Evolutionary conservation across 2,113 vertebrate genomes (phyloP).

Genomic region (Limnothrissa miodon): DNA sequence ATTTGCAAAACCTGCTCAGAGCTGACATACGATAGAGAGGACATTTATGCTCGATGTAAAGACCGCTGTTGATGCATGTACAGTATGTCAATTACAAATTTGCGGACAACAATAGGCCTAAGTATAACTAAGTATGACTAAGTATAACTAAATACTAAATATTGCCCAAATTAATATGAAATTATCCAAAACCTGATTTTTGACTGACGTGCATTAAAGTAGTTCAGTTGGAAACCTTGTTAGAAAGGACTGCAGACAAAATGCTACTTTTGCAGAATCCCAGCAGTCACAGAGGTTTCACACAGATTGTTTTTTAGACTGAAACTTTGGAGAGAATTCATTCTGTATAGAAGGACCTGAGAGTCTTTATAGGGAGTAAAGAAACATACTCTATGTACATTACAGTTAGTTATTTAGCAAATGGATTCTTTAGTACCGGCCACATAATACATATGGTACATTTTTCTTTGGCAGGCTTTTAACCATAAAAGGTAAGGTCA

Average conservation of each 20-base stretch:
- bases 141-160: no score
- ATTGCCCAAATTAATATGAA: no score
- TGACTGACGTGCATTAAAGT: not conserved
- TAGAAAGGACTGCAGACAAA: not conserved
- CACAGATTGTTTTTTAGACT: not conserved
- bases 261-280: not conserved
- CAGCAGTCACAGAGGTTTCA: not conserved
- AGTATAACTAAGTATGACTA: no score
- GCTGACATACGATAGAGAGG: not conserved
- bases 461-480: not conserved
- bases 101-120: no score
- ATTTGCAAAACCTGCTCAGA: not conserved
- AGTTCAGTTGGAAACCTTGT: not conserved
- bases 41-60: not conserved
- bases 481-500: not conserved
- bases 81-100: not conserved
- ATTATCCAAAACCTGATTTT: not conserved
- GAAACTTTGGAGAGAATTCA: not conserved
- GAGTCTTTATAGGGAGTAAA: not conserved
- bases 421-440: not conserved
- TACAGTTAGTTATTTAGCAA: not conserved
- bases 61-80: not conserved
- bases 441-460: not conserved
- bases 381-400: not conserved
- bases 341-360: not conserved